These are phyloP conservation scores for Malaclemys terrapin DNA, from an alignment of 2,113 vertebrate genomes.

Conservation along the genomic window DNA sequence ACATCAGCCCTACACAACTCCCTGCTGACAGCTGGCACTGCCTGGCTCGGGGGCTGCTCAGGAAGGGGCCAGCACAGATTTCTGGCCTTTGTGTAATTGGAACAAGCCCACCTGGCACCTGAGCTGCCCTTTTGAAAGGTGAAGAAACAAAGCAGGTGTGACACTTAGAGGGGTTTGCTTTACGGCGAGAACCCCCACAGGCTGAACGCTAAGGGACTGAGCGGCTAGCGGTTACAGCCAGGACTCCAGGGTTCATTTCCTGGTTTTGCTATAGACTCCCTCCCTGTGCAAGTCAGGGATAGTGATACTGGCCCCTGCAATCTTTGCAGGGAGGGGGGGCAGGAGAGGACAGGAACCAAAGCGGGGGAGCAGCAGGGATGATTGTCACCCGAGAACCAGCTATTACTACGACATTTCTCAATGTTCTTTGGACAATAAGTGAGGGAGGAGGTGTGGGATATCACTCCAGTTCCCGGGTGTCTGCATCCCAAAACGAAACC, in stretches of 20 bases:
- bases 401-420: not conserved
- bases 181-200: too few relatives aligned
- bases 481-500: not conserved
- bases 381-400: too few relatives aligned
- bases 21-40: not conserved
- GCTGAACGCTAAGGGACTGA: too few relatives aligned
- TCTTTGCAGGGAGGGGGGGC: not conserved
- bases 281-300: too few relatives aligned
- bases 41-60: not conserved
- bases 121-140: too few relatives aligned
- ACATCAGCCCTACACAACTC: not conserved
- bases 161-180: too few relatives aligned
- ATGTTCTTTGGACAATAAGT: not conserved
- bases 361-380: not conserved
- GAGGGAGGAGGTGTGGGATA: too few relatives aligned
- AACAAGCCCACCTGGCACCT: not conserved
- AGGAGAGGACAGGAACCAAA: too few relatives aligned
- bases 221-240: not conserved
- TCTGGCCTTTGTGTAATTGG: too few relatives aligned
- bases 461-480: not conserved
- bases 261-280: not conserved
- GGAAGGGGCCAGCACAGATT: too few relatives aligned
- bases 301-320: not conserved
- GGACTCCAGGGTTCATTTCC: not conserved
- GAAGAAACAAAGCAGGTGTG: too few relatives aligned